A percentile compares a stretch with the other conserved stretches of the same genome.
Conservation (phyloP, 2,113 vertebrate genomes). For the Sinosuthora webbiana region DNA sequence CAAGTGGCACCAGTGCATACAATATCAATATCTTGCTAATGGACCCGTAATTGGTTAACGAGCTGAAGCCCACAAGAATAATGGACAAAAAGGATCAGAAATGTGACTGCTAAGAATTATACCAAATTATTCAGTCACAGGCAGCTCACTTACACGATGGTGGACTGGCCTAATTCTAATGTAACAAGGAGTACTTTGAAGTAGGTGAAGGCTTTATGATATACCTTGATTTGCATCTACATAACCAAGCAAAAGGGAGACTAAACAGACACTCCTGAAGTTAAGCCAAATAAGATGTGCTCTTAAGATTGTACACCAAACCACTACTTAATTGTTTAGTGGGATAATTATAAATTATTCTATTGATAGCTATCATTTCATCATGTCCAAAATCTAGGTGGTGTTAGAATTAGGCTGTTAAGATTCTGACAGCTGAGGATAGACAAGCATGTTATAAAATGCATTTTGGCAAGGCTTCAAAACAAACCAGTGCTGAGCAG, state of each 20-base stretch:
- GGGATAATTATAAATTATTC: neutral
- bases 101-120: neutral
- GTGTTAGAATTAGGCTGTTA: neutral
- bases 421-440: neutral
- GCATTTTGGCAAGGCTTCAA: neutral
- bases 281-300: neutral
- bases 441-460: neutral
- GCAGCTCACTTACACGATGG: neutral
- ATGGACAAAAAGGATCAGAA: neutral
- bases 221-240: neutral
- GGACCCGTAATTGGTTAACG: conserved; percentile 5
- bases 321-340: neutral
- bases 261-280: neutral
- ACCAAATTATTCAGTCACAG: neutral
- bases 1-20: neutral
- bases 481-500: neutral
- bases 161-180: neutral
- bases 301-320: neutral
- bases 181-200: neutral
- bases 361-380: neutral
- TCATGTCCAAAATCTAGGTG: neutral
- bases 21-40: conserved; percentile 15
- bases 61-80: neutral
- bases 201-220: neutral
- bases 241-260: neutral